Percentiles rank a stretch among this genome's conserved stretches.
phyloP scores from a whole-genome alignment of 2,797 vertebrate genomes.

The Macrochelys suwanniensis region DNA sequence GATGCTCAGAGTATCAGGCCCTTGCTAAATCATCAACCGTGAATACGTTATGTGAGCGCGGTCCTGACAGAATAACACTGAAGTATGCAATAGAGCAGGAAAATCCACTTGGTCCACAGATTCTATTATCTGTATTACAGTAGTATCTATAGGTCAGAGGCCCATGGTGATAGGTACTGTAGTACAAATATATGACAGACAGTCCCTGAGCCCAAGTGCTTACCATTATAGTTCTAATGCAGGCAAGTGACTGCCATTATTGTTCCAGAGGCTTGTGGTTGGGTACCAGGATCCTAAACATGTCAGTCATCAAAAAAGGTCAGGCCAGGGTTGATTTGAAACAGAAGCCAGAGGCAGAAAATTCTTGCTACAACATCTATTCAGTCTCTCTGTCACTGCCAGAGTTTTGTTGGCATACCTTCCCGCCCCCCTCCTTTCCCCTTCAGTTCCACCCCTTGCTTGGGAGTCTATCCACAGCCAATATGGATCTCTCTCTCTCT shows the following conservation, averaged over 20 bases:
- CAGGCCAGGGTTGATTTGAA: background rate
- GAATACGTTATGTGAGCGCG: background rate
- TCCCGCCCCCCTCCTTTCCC: too few species aligned
- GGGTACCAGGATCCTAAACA: background rate
- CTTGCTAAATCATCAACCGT: too few species aligned
- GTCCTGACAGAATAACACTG: background rate
- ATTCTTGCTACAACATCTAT: background rate
- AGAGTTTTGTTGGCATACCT: background rate
- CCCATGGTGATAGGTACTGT: background rate
- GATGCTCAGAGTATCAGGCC: background rate
- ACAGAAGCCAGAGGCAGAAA: background rate
- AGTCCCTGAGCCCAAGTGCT: background rate
- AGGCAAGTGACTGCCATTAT: background rate
- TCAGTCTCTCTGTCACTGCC: background rate
- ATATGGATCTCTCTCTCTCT: background rate
- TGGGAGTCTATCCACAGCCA: background rate
- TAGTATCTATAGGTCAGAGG: background rate
- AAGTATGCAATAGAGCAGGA: background rate
- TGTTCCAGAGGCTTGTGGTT: background rate
- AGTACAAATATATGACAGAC: background rate
- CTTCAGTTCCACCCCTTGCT: background rate
- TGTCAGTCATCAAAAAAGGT: background rate
- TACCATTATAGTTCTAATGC: background rate
- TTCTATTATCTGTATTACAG: background rate
- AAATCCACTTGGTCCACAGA: background rate